phyloP scores from a whole-genome alignment of 64 coral and sea anemone genomes.

The Platygyra sinensis region DNA sequence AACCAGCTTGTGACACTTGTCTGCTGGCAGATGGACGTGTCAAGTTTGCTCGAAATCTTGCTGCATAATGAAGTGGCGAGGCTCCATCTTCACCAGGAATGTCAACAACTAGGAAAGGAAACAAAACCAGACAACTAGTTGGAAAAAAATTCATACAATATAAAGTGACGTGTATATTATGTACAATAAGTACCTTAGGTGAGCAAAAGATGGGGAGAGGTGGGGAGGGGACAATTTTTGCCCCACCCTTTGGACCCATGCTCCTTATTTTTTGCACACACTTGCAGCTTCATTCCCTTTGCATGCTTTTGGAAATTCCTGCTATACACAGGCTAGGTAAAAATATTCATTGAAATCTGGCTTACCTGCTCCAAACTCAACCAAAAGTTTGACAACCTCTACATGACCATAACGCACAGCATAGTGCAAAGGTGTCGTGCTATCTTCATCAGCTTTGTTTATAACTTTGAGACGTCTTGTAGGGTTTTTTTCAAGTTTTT shows the following conservation, averaged over 20 bases:
- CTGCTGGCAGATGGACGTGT: slow-evolving; percentile 19
- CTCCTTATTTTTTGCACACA: no score
- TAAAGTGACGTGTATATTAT: no score
- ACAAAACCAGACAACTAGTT: no score
- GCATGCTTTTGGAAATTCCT: no score
- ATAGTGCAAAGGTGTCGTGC: slow-evolving; percentile 88
- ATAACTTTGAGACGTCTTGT: slow-evolving; percentile 21
- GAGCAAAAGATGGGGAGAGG: no score
- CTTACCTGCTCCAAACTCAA: slow-evolving; percentile 79
- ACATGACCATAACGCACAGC: slow-evolving; percentile 90
- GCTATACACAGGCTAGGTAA: no score
- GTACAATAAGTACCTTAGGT: no score
- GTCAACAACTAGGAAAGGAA: slow-evolving; percentile 36
- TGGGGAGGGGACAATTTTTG: no score
- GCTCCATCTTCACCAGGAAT: slow-evolving; percentile 86
- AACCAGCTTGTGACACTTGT: slow-evolving; percentile 26
- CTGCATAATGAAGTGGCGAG: slow-evolving; percentile 93
- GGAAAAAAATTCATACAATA: no score
- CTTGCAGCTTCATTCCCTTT: no score
- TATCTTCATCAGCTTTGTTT: slow-evolving; percentile 82
- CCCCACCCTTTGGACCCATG: no score
- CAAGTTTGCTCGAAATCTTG: slow-evolving; percentile 74
- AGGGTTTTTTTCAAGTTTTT: slow-evolving; percentile 42
- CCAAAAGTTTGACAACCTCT: slow-evolving; percentile 82
- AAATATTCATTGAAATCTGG: neutral